Evolutionary conservation across 2,888 invertebrate genomes (phyloP).

Genomic region (Gibbula magus): DNA sequence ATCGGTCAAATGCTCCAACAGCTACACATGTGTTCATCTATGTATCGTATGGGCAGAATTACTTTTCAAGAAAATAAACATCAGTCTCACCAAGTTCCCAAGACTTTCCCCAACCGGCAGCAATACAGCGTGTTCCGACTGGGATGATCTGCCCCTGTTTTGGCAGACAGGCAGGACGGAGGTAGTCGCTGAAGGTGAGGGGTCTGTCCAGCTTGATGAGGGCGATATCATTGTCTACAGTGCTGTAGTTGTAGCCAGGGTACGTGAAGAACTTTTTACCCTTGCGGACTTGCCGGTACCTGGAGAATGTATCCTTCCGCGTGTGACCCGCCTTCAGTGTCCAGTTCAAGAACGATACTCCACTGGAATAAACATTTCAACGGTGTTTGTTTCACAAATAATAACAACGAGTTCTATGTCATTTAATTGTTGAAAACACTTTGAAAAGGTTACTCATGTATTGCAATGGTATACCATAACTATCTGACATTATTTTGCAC

Average conservation of each 20-base stretch:
- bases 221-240: conserved; percentile 65
- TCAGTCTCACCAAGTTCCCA: conserved; percentile 49
- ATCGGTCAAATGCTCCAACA: no score
- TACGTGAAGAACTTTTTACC: conserved; percentile 49
- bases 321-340: conserved; percentile 58
- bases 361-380: conserved; percentile 35
- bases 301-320: conserved; percentile 56
- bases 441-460: no score
- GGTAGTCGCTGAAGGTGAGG: conserved; percentile 62
- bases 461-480: no score
- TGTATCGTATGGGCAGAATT: no score
- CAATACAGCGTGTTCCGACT: conserved; percentile 59
- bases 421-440: no score
- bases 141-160: conserved; percentile 39
- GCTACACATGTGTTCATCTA: no score
- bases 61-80: background rate
- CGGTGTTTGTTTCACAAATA: no score
- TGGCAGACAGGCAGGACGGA: conserved; percentile 64
- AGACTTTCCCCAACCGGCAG: conserved; percentile 64
- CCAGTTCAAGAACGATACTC: conserved; percentile 36
- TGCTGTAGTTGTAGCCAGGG: conserved; percentile 48
- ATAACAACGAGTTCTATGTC: no score
- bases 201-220: conserved; percentile 57
- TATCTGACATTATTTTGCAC: no score
- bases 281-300: conserved; percentile 53